A percentile compares a stretch with the other conserved stretches of the same genome.
Conservation (phyloP, 1,140 invertebrate genomes). For the Mycetomoellerius zeteki region DNA sequence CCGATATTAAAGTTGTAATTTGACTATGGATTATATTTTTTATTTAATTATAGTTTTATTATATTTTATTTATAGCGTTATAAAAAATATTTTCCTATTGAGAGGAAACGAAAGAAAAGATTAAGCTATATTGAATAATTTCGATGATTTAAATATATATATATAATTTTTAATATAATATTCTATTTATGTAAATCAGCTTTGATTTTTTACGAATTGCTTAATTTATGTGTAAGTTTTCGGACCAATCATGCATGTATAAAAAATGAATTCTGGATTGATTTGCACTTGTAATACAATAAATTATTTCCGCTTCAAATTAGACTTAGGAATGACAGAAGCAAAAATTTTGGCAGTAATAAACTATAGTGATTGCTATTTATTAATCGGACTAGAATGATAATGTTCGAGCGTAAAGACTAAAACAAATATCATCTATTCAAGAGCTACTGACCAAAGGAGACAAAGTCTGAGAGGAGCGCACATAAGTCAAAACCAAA, state of each 20-base stretch:
- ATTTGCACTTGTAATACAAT: background rate
- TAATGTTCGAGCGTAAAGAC: background rate
- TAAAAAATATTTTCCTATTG: background rate
- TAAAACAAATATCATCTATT: constrained; percentile 7
- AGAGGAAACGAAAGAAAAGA: background rate
- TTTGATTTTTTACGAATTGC: background rate
- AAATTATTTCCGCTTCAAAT: background rate
- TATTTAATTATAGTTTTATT: background rate
- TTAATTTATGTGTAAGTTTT: background rate
- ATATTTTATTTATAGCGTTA: background rate
- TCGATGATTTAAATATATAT: background rate
- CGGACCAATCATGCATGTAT: too few relatives aligned
- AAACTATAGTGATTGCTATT: background rate
- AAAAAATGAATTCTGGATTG: background rate
- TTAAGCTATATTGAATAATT: background rate
- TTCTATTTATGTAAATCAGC: background rate
- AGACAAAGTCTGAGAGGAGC: background rate
- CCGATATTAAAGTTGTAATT: background rate
- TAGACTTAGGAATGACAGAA: background rate
- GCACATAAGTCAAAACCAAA: constrained; percentile 43
- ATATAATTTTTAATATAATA: background rate
- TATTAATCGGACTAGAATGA: background rate
- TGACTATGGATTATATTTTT: background rate
- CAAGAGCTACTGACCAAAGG: background rate
- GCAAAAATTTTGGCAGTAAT: background rate